Conservation (phyloP, 2,797 vertebrate genomes). For the Melanotaenia nigrans region DNA sequence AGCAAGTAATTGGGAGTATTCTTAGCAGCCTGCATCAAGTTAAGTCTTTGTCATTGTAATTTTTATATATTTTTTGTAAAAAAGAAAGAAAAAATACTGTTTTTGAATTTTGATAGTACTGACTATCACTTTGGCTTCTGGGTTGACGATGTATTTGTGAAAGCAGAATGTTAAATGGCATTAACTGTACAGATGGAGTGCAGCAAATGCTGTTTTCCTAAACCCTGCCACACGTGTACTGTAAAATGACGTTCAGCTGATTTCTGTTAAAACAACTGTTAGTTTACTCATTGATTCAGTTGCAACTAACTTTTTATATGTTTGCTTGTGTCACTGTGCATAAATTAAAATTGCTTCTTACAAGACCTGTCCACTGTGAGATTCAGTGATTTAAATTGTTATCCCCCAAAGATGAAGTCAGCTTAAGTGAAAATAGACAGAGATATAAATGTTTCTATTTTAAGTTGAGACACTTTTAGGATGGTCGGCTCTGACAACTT, state of each 20-base stretch:
- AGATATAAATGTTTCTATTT: background rate
- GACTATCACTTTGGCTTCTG: constrained; percentile 67
- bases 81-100: constrained; percentile 41
- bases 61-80: constrained; percentile 82
- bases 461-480: constrained; percentile 8
- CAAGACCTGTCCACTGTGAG: constrained; percentile 63
- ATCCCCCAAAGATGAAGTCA: background rate
- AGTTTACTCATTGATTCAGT: constrained; percentile 73
- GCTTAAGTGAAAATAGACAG: background rate
- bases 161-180: constrained; percentile 57
- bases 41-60: constrained; percentile 70
- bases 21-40: constrained; percentile 61
- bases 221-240: constrained; percentile 50
- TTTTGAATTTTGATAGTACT: constrained; percentile 78
- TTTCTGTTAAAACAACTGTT: constrained; percentile 71
- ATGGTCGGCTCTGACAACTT: constrained; percentile 39
- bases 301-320: constrained; percentile 84
- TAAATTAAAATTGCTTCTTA: constrained; percentile 86
- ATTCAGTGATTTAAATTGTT: constrained; percentile 10
- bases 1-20: constrained; percentile 55
- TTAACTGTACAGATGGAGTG: constrained; percentile 64
- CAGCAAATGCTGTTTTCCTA: constrained; percentile 50
- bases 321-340: constrained; percentile 86
- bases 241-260: constrained; percentile 50
- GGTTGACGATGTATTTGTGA: constrained; percentile 66